Percentiles rank a stretch among this genome's conserved stretches.
Evolutionary conservation across 1,140 invertebrate species (phyloP).

Genomic region (Ridgeia piscesae): DNA sequence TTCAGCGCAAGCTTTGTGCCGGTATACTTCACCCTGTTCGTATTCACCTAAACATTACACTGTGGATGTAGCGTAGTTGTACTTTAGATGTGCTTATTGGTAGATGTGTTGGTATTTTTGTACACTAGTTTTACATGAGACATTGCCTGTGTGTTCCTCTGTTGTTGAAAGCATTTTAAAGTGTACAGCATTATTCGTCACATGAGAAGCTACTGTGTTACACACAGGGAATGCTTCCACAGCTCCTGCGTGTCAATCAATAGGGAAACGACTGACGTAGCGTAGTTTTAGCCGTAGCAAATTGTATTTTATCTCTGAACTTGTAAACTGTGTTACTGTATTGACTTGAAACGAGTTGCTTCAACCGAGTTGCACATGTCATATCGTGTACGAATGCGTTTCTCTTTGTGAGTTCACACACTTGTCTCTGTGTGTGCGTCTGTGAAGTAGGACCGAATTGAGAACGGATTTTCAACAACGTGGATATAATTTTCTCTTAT

Average conservation of each 20-base stretch:
- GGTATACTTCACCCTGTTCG: neutral
- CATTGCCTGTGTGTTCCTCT: neutral
- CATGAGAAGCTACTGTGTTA: neutral
- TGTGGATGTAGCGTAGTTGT: neutral
- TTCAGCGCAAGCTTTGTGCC: neutral
- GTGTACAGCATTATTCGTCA: neutral
- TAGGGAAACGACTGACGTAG: neutral
- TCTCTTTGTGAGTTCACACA: neutral
- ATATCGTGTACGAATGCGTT: neutral
- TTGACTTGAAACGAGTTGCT: neutral
- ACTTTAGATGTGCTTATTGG: neutral
- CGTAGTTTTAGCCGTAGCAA: neutral
- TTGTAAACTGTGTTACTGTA: neutral
- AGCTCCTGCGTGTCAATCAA: neutral
- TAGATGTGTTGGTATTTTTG: slow-evolving; percentile 6
- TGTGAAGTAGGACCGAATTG: neutral
- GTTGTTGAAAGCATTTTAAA: slow-evolving; percentile 1
- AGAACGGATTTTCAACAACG: neutral
- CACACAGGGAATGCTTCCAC: neutral
- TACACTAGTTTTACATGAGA: slow-evolving; percentile 1
- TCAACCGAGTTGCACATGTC: neutral
- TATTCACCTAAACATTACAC: neutral
- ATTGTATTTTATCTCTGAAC: neutral
- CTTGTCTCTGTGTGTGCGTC: neutral
- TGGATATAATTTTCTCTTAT: neutral